Conservation (phyloP, 1,140 invertebrate genomes). For the Arion vulgaris region DNA sequence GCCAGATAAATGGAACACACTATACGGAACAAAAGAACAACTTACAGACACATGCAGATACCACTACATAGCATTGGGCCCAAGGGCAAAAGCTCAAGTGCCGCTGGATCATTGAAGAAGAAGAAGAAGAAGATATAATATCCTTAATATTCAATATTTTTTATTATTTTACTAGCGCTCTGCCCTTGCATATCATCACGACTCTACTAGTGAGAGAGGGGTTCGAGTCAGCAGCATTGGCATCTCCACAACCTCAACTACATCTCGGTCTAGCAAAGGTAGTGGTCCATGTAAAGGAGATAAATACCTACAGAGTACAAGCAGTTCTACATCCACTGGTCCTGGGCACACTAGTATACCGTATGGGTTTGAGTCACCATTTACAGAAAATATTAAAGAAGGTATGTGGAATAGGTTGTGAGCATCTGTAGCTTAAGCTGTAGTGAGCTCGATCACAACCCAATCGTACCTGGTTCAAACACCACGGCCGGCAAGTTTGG, state of each 20-base stretch:
- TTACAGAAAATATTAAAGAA: conserved; percentile 32
- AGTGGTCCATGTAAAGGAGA: conserved; percentile 82
- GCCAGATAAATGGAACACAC: no score
- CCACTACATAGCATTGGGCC: no score
- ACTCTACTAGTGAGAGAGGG: conserved; percentile 72
- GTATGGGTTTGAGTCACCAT: conserved; percentile 33
- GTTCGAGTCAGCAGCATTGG: conserved; percentile 85
- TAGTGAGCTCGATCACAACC: no score
- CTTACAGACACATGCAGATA: no score
- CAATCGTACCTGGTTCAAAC: no score
- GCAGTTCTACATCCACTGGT: conserved; percentile 63
- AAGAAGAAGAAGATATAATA: no score
- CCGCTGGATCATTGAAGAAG: no score
- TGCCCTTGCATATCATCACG: conserved; percentile 84
- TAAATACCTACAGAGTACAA: conserved; percentile 65
- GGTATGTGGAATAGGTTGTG: conserved; percentile 47
- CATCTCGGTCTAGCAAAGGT: conserved; percentile 92
- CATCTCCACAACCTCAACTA: conserved; percentile 95
- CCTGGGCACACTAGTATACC: conserved; percentile 57
- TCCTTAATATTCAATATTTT: no score
- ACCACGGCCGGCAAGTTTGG: no score
- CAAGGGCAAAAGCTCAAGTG: no score
- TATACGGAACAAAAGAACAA: no score
- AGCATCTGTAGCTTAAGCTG: no score
- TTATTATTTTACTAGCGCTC: conserved; percentile 74